Conservation (phyloP, 2,797 vertebrate genomes). For the Moxostoma hubbsi region DNA sequence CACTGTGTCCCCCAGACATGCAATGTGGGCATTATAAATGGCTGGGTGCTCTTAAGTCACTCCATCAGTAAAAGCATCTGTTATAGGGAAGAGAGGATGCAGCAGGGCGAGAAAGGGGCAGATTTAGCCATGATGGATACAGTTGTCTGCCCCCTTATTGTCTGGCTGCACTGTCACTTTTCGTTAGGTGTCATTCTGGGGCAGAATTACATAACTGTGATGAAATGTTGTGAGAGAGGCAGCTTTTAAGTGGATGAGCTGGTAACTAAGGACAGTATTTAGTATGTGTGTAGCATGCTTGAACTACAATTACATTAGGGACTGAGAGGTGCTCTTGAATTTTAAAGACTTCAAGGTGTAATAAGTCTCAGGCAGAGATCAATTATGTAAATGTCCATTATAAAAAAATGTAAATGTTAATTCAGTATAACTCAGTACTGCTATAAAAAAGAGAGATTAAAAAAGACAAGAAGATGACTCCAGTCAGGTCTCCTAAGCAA, state of each 20-base stretch:
- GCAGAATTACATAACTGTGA: slow-evolving; percentile 54
- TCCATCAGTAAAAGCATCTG: slow-evolving; percentile 44
- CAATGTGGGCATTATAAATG: slow-evolving; percentile 49
- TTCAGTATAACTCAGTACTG: too few species aligned
- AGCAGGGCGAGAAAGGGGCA: slow-evolving; percentile 27
- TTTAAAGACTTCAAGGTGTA: background rate
- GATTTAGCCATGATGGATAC: slow-evolving; percentile 7
- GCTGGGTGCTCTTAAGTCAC: slow-evolving; percentile 44
- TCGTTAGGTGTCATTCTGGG: slow-evolving; percentile 47
- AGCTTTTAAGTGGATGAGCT: too few species aligned
- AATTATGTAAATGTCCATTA: too few species aligned
- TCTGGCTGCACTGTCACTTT: slow-evolving; percentile 58
- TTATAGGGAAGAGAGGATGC: slow-evolving; percentile 37
- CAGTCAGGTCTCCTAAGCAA: too few species aligned
- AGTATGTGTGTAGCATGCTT: slow-evolving; percentile 27
- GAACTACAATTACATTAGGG: slow-evolving; percentile 32
- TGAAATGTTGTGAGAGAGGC: slow-evolving; percentile 30
- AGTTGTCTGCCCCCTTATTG: slow-evolving; percentile 9
- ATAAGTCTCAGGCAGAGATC: too few species aligned
- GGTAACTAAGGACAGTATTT: background rate
- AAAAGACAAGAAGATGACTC: too few species aligned
- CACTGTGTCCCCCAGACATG: slow-evolving; percentile 26
- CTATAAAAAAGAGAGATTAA: too few species aligned
- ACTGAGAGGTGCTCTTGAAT: slow-evolving; percentile 16
- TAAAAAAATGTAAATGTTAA: too few species aligned